Evolutionary conservation across 2,113 vertebrate species (phyloP).

Genomic region (Epinephelus cyanopodus): DNA sequence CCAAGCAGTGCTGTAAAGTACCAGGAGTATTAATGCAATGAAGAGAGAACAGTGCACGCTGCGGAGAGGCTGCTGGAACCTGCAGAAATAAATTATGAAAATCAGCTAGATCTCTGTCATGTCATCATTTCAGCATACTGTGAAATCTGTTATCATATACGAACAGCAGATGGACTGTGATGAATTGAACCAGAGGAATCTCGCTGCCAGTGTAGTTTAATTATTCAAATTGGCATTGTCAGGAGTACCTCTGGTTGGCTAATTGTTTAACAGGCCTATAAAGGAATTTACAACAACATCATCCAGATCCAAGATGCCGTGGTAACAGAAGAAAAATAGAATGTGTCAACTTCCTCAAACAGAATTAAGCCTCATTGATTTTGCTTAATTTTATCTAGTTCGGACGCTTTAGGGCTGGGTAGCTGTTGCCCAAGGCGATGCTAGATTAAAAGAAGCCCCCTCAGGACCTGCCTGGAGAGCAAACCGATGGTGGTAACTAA

Average conservation of each 20-base stretch:
- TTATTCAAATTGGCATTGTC: constrained; percentile 40
- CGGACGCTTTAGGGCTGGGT: constrained; percentile 40
- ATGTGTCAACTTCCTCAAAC: constrained; percentile 59
- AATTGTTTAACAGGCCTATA: constrained; percentile 54
- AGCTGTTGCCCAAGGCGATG: constrained; percentile 60
- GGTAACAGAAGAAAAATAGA: constrained; percentile 14
- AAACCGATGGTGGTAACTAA: constrained; percentile 64
- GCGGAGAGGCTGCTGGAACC: not conserved
- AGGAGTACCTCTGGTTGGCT: constrained; percentile 16
- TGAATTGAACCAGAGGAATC: constrained; percentile 5
- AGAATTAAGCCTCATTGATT: constrained; percentile 66
- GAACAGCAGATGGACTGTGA: not conserved
- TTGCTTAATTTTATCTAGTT: constrained; percentile 53
- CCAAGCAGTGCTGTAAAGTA: constrained; percentile 3
- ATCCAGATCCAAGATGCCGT: not conserved
- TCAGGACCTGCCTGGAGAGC: constrained; percentile 61
- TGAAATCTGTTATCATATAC: not conserved
- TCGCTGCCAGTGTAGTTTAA: constrained; percentile 8
- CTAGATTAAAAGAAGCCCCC: constrained; percentile 71
- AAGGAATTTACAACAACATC: constrained; percentile 40
- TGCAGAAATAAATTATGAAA: not conserved
- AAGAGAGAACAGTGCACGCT: not conserved
- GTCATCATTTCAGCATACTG: constrained; percentile 7
- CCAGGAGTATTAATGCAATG: constrained; percentile 20
- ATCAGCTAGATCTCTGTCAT: not conserved